A percentile compares a stretch with the other conserved stretches of the same genome.
These are phyloP conservation scores for Ceyx cyanopectus DNA, from an alignment of 2,113 vertebrate genomes.

Conservation along the genomic window DNA sequence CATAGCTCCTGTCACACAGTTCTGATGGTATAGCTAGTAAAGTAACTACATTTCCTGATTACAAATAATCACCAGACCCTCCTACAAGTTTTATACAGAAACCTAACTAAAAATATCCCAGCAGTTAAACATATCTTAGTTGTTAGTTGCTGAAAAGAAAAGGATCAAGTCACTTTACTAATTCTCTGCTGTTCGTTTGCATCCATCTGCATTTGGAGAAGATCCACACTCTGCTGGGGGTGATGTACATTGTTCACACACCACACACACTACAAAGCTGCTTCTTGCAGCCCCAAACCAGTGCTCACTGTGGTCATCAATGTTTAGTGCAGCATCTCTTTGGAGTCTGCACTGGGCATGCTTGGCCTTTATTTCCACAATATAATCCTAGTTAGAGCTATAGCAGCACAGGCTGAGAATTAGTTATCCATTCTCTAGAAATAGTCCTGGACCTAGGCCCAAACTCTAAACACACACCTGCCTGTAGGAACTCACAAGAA, in stretches of 20 bases:
- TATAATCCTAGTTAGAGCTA: fast-evolving
- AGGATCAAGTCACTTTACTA: not conserved
- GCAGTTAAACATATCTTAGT: not conserved
- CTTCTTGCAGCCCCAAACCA: not conserved
- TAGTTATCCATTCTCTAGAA: no score
- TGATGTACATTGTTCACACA: not conserved
- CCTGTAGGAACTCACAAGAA: not conserved
- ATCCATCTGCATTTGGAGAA: not conserved
- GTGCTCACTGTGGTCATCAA: not conserved
- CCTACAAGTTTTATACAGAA: not conserved
- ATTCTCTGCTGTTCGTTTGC: not conserved
- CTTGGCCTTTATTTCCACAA: not conserved
- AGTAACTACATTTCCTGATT: not conserved
- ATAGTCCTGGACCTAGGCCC: not conserved
- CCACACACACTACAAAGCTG: not conserved
- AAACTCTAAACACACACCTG: not conserved
- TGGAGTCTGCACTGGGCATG: not conserved
- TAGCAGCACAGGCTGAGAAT: not conserved
- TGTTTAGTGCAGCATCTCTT: not conserved
- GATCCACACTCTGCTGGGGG: not conserved
- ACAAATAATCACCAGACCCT: not conserved
- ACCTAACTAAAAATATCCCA: constrained; percentile 12
- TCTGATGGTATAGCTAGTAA: not conserved
- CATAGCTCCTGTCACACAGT: not conserved
- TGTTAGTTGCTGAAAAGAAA: not conserved